phyloP scores from a whole-genome alignment of 1,140 invertebrate species.

The Octopus sinensis region DNA sequence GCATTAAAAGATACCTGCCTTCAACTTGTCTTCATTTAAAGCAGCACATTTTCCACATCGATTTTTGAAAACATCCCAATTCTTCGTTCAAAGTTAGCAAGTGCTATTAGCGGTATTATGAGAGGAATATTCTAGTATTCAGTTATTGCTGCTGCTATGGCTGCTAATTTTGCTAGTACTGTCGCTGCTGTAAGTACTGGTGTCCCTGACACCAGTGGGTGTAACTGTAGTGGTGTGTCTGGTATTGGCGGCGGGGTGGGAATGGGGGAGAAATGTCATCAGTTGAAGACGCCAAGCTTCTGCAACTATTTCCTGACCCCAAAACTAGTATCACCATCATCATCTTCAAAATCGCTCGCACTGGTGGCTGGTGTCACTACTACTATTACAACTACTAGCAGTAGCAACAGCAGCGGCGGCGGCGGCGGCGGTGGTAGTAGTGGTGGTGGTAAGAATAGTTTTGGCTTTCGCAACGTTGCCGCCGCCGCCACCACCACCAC shows the following conservation, averaged over 20 bases:
- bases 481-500: too few species aligned
- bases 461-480: too few species aligned
- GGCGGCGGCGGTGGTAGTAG: too few species aligned
- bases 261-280: background rate
- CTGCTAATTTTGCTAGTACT: conserved; percentile 17
- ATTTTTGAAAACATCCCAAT: too few species aligned
- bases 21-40: too few species aligned
- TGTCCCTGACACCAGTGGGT: conserved; percentile 20
- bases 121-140: conserved; percentile 20
- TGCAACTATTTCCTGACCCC: background rate
- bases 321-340: background rate
- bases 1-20: too few species aligned
- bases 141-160: conserved; percentile 22
- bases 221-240: conserved; percentile 18
- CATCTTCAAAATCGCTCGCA: conserved; percentile 24
- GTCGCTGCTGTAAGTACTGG: conserved; percentile 17
- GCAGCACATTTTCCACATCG: too few species aligned
- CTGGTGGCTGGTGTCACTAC: conserved; percentile 13
- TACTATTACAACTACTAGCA: conserved; percentile 20
- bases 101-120: conserved; percentile 23
- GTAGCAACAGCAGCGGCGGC: too few species aligned
- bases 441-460: too few species aligned
- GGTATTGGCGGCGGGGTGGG: background rate
- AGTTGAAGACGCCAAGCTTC: conserved; percentile 8
- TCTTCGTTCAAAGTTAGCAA: conserved; percentile 14